Evolutionary conservation across 2,888 invertebrate species (phyloP).

Genomic region (Pterostichus niger): DNA sequence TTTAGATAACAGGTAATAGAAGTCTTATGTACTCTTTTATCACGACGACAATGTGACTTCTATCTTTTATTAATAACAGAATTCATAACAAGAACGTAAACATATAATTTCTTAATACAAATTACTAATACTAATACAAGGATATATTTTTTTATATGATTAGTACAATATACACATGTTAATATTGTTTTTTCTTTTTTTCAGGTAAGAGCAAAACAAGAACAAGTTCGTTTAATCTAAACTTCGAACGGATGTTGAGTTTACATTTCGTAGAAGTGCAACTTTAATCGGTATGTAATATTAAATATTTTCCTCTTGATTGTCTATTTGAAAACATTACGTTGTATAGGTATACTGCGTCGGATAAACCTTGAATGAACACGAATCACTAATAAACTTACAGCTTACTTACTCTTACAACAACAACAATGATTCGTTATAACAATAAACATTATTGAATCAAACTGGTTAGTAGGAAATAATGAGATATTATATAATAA

Average conservation of each 20-base stretch:
- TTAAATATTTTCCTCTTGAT: constrained; percentile 5
- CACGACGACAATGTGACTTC: too few relatives aligned
- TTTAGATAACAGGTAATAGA: too few relatives aligned
- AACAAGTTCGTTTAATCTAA: constrained; percentile 18
- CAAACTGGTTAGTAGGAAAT: constrained; percentile 5
- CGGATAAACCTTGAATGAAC: constrained; percentile 30
- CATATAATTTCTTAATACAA: too few relatives aligned
- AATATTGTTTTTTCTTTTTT: constrained; percentile 32
- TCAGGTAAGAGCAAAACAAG: constrained; percentile 29
- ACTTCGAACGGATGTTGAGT: constrained; percentile 17
- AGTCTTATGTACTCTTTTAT: too few relatives aligned
- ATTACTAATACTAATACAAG: too few relatives aligned
- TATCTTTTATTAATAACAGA: too few relatives aligned
- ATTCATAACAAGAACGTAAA: too few relatives aligned
- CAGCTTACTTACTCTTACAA: background rate
- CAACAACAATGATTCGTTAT: background rate
- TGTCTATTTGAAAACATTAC: background rate
- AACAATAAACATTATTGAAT: constrained; percentile 29
- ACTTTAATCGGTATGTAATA: constrained; percentile 35
- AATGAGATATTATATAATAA: constrained; percentile 16
- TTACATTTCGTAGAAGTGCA: constrained; percentile 19
- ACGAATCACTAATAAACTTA: background rate
- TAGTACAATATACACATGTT: background rate
- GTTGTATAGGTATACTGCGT: constrained; percentile 16
- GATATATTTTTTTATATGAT: background rate